A percentile compares a stretch with the other conserved stretches of the same genome.
phyloP scores from a whole-genome alignment of 92 coral and sea anemone species.

The Umimayanthus chanpuru region DNA sequence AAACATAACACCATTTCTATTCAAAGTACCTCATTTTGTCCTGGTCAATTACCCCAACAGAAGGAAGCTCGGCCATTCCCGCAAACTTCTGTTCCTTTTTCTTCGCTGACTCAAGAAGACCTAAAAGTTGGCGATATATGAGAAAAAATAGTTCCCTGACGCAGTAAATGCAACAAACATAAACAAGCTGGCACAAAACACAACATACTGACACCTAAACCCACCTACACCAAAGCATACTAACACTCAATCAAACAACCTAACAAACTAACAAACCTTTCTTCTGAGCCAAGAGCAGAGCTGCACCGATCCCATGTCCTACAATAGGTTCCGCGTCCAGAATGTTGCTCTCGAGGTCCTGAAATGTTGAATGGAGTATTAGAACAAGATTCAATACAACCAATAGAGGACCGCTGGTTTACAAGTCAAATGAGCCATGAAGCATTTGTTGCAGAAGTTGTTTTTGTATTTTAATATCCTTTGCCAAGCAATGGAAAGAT shows the following conservation, averaged over 20 bases:
- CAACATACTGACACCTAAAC: background rate
- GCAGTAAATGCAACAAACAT: background rate
- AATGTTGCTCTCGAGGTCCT: conserved; percentile 88
- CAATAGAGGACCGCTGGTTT: too few species aligned
- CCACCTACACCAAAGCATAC: background rate
- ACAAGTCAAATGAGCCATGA: background rate
- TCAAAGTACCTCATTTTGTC: conserved; percentile 90
- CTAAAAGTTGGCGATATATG: conserved; percentile 38
- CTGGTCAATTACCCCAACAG: conserved; percentile 94
- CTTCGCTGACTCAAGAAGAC: conserved; percentile 70
- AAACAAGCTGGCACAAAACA: background rate
- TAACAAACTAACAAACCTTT: conserved; percentile 65
- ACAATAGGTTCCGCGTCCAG: conserved; percentile 94
- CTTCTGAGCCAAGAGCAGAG: conserved; percentile 83
- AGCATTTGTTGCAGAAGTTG: too few species aligned
- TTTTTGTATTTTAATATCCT: too few species aligned
- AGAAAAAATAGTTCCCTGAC: background rate
- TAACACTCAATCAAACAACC: background rate
- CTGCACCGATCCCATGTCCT: conserved; percentile 96
- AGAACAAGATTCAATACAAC: background rate
- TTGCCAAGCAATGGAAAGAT: too few species aligned
- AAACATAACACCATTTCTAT: too few species aligned
- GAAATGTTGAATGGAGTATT: background rate
- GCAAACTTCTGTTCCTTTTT: conserved; percentile 66
- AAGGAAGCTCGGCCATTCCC: conserved; percentile 82